Conservation (phyloP, 2,113 vertebrate genomes). For the Chloropsis hardwickii region DNA sequence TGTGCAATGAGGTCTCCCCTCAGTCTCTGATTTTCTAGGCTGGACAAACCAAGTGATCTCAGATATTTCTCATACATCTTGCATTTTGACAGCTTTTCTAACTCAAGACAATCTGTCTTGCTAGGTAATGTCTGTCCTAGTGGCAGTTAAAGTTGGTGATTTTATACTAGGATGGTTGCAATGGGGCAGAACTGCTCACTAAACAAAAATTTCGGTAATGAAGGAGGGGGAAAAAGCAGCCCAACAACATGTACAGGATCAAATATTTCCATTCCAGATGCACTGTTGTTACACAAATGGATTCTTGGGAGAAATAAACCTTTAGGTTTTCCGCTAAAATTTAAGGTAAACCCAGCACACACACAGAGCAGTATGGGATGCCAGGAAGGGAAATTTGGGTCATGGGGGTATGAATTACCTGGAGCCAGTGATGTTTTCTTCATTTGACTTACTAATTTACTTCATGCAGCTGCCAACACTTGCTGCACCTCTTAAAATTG, state of each 20-base stretch:
- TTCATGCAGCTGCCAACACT: not conserved
- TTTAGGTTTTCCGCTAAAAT: not conserved
- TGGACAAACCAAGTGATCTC: not conserved
- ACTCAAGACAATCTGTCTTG: not conserved
- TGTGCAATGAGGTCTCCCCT: not conserved
- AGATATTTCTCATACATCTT: not conserved
- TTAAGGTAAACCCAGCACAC: not conserved
- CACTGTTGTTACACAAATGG: not conserved
- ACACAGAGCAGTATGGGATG: not conserved
- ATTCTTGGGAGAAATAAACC: not conserved
- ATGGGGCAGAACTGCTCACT: not conserved
- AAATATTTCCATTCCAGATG: not conserved
- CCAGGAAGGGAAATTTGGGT: not conserved
- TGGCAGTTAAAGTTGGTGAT: not conserved
- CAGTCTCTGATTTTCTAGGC: not conserved
- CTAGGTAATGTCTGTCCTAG: not conserved
- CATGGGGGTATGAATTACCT: not conserved
- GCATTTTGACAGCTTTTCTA: not conserved
- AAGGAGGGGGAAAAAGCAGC: accelerated
- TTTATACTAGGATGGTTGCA: not conserved
- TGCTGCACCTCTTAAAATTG: slow-evolving; percentile 14
- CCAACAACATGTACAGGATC: not conserved
- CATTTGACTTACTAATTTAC: not conserved
- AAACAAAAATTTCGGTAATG: not conserved
- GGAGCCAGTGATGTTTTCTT: not conserved